These are phyloP conservation scores for Heliconius himera DNA, from an alignment of 1,140 invertebrate species.

Conservation along the genomic window DNA sequence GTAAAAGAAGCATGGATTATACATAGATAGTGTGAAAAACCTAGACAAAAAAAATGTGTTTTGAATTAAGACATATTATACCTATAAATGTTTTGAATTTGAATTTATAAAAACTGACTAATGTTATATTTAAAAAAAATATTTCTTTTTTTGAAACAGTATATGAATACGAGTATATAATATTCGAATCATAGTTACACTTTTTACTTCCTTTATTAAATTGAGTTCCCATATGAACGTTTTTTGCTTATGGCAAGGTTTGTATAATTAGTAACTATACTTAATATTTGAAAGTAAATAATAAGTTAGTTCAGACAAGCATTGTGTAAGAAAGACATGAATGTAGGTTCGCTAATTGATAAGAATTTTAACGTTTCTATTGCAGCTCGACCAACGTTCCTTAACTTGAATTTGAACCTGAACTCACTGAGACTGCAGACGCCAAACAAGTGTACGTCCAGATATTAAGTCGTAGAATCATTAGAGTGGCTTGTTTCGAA, in stretches of 20 bases:
- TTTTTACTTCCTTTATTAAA: background rate
- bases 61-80: background rate
- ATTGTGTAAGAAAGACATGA: conserved; percentile 1
- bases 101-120: background rate
- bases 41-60: conserved; percentile 14
- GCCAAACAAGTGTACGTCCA: conserved; percentile 89
- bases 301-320: background rate
- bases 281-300: background rate
- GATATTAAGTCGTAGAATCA: conserved; percentile 63
- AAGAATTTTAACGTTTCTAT: conserved; percentile 78
- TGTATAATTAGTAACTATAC: background rate
- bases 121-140: background rate
- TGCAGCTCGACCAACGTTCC: conserved; percentile 97
- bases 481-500: conserved; percentile 64
- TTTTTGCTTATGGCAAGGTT: background rate
- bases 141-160: background rate
- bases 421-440: conserved; percentile 94
- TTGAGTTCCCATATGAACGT: background rate
- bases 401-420: conserved; percentile 96
- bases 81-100: background rate
- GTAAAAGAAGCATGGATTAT: conserved; percentile 57
- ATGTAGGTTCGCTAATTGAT: conserved; percentile 32
- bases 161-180: background rate
- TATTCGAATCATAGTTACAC: background rate
- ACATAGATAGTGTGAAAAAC: conserved; percentile 41